These are phyloP conservation scores for Adelognathus sp. DNA, from an alignment of 2,888 invertebrate species.

Conservation along the genomic window DNA sequence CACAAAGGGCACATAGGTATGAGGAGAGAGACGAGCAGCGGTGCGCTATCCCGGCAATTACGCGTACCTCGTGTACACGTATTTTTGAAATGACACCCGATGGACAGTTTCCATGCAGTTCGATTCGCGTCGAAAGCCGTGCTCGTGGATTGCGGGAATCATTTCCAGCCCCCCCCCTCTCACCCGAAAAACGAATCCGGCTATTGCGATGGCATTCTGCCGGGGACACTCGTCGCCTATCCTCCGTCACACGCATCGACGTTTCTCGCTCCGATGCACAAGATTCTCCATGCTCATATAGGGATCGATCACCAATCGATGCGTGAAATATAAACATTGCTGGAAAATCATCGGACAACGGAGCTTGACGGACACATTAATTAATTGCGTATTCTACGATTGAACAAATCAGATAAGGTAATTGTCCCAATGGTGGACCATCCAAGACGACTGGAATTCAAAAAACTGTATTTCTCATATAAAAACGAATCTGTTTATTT, in stretches of 20 bases:
- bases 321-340: background rate
- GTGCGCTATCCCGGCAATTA: constrained; percentile 3
- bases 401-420: too few relatives aligned
- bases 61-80: background rate
- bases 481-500: too few relatives aligned
- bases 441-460: too few relatives aligned
- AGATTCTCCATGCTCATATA: constrained; percentile 28
- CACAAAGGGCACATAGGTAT: background rate
- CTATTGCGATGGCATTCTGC: background rate
- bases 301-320: constrained; percentile 39
- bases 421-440: too few relatives aligned
- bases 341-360: background rate
- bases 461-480: too few relatives aligned
- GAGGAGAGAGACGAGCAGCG: background rate
- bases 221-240: constrained; percentile 11
- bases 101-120: background rate
- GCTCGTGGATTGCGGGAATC: constrained; percentile 27
- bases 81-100: constrained; percentile 7
- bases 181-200: too few relatives aligned
- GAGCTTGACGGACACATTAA: background rate
- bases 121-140: constrained; percentile 20
- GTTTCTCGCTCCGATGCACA: constrained; percentile 30
- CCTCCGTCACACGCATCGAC: constrained; percentile 20
- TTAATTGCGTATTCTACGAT: background rate
- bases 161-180: background rate